Base-by-base conservation (phyloP, 2,113 vertebrate species). In the Ceyx cyanopectus region DNA sequence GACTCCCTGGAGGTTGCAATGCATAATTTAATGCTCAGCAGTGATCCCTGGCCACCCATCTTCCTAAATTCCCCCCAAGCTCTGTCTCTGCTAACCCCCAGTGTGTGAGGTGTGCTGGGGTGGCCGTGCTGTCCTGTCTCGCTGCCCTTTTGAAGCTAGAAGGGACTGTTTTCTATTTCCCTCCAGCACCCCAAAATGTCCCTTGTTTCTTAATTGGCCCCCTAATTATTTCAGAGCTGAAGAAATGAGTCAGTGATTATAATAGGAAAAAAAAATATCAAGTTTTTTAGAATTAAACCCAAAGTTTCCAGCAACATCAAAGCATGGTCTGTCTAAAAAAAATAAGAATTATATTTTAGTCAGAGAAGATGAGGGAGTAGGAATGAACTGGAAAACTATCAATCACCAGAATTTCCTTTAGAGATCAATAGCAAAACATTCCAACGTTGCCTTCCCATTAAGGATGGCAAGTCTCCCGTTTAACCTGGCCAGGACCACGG, bases 91-190 rank as follows among this genome's bases (percentile, higher is more conserved):
- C 20, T 66, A 14, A 45, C 21, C 14, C 12, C 1, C 13, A 4
- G 13, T 12, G 16, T 27, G 1, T 32, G 34, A 17, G 4, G 10
- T 14, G 0, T 27, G 14, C 12, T 46, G 32, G 27, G 23, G 6
- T 18, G 30, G 3, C 13, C 19, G 0, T 10, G 3, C n/a, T 77
- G 58, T 54, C n/a, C 29, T n/a, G 15, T 7, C 40, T 46, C 69
- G 9, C 14, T 10, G 2, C 9, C 12, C 30, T 56, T 9, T 9
- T 15, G 68, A 34, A 67, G 16, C 9, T 4, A 23, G 13, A 20
- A 50, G 14, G 23, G 20, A 50, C 5, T 20, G 34, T 60, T 57
- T 7, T 32, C 9, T 9, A 0, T 43, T 53, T 58, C 61, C 13
- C 67, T 69, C 48, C 51, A 34, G 6, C 17, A 15, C 40, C 56